Base-by-base conservation (phyloP, 2,888 invertebrate genomes). In the Bedellia somnulentella region DNA sequence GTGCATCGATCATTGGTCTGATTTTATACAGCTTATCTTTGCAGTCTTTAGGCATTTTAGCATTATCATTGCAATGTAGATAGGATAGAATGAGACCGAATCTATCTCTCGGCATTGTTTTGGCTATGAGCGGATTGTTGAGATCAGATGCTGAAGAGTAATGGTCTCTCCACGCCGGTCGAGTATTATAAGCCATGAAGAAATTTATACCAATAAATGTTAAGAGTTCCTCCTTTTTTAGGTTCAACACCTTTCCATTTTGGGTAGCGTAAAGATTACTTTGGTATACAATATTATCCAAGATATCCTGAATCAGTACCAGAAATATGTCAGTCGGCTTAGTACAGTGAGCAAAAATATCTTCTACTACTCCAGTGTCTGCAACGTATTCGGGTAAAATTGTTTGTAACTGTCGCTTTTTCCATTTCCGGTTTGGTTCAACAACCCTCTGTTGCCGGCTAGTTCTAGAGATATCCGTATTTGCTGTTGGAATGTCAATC, bases 111-210 rank as follows among this genome's bases (percentile, higher is more conserved):
- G 33, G 30, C 33, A 18, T 18, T 6, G 18, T 18, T 18, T 18
- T 18, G 9, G 5, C 5, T 18, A 18, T 18, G 5, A 18, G 18
- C 15, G 35, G 24, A 29, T 37, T 40, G 26, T 40, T 40, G 23
- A 40, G 27, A 35, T 40, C 38, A 35, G 40, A 28, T 35, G 37
- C 37, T 33, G 37, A 36, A 23, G 40, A 40, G 25, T 38, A 37
- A 33, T 40, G 36, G 25, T 38, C 36, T 35, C 29, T 37, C 36
- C 40, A 40, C 30, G 40, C 26, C 22, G 38, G 38, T 21, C 35
- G 28, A 23, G 37, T 35, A 29, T 40, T 38, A 29, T 38, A 37
- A 4, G 8, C 24, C 24, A 24, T 24, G 10, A 8, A 24, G 10
- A 24, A 24, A 10, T 24, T 24, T 10, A 24, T 30, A 12, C 25